These are phyloP conservation scores for Hippocampus comes DNA, from an alignment of 2,113 vertebrate species.

Conservation along the genomic window DNA sequence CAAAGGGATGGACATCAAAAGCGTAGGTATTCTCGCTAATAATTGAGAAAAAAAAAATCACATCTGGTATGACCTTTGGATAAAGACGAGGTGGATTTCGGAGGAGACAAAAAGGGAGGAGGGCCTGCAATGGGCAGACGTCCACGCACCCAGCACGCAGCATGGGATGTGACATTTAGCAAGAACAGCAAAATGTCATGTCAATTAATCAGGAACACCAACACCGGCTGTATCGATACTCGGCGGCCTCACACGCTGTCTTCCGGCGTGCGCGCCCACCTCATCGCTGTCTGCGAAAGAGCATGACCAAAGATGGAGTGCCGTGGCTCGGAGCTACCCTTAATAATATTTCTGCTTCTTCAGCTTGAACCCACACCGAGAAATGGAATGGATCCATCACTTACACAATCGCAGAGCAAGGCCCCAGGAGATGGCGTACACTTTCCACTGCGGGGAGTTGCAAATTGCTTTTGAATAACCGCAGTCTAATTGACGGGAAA, in stretches of 20 bases:
- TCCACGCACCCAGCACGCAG: conserved; percentile 55
- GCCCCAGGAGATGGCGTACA: conserved; percentile 45
- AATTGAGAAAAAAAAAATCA: conserved; percentile 8
- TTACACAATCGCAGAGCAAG: conserved; percentile 40
- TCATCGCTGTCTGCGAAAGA: conserved; percentile 9
- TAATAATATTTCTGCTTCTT: conserved; percentile 36
- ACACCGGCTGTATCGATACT: conserved; percentile 62
- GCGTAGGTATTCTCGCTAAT: conserved; percentile 36
- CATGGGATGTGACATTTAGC: conserved; percentile 65
- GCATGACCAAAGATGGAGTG: conserved; percentile 10
- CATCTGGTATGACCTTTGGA: conserved; percentile 39
- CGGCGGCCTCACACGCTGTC: conserved; percentile 16
- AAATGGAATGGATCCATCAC: conserved; percentile 54
- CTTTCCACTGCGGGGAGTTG: conserved; percentile 57
- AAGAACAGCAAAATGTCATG: conserved; percentile 66
- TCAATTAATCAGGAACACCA: conserved; percentile 67
- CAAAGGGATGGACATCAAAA: conserved; percentile 16
- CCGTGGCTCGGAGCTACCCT: conserved; percentile 29
- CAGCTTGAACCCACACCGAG: conserved; percentile 43
- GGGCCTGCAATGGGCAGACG: conserved; percentile 43
- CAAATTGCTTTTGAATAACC: conserved; percentile 66
- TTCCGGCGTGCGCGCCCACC: conserved; percentile 18
- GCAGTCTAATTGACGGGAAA: conserved; percentile 66
- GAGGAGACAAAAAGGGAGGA: conserved; percentile 21
- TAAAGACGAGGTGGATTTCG: conserved; percentile 4